These are phyloP conservation scores for Tachysurus vachellii DNA, from an alignment of 2,113 vertebrate genomes.

Conservation along the genomic window DNA sequence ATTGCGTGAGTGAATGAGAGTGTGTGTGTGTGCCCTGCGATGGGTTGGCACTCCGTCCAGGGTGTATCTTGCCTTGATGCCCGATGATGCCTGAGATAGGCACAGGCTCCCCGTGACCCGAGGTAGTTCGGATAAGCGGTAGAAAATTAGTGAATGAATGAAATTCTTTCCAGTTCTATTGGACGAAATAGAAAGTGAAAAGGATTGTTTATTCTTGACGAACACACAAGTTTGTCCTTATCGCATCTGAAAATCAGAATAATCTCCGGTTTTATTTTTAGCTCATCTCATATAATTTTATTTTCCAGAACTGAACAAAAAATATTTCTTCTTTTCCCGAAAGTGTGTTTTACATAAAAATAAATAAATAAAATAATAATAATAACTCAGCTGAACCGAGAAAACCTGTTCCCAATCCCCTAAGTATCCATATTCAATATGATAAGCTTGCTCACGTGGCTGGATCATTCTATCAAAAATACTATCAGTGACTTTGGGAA, in stretches of 20 bases:
- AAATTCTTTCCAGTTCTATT: not conserved
- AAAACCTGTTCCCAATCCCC: not conserved
- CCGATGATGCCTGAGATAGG: too few relatives aligned
- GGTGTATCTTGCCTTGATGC: too few relatives aligned
- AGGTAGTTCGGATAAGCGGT: too few relatives aligned
- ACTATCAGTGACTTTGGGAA: slow-evolving; percentile 11
- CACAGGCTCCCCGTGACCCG: too few relatives aligned
- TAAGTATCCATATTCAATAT: not conserved
- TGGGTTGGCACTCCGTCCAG: too few relatives aligned
- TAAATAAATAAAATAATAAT: not conserved
- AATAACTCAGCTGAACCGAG: not conserved
- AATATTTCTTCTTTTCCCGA: too few relatives aligned
- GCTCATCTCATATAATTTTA: not conserved
- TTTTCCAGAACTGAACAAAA: not conserved
- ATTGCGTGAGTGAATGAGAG: too few relatives aligned
- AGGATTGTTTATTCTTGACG: not conserved
- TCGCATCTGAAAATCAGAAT: not conserved
- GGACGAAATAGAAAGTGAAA: not conserved
- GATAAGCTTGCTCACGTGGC: not conserved
- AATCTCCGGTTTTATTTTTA: not conserved
- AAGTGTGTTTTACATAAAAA: too few relatives aligned
- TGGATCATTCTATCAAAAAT: not conserved
- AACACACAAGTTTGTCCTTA: not conserved
- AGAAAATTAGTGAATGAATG: too few relatives aligned
- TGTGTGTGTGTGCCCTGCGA: too few relatives aligned